A percentile compares a stretch with the other conserved stretches of the same genome.
Conservation (phyloP, 2,797 vertebrate species). For the Corythornis leucogaster region DNA sequence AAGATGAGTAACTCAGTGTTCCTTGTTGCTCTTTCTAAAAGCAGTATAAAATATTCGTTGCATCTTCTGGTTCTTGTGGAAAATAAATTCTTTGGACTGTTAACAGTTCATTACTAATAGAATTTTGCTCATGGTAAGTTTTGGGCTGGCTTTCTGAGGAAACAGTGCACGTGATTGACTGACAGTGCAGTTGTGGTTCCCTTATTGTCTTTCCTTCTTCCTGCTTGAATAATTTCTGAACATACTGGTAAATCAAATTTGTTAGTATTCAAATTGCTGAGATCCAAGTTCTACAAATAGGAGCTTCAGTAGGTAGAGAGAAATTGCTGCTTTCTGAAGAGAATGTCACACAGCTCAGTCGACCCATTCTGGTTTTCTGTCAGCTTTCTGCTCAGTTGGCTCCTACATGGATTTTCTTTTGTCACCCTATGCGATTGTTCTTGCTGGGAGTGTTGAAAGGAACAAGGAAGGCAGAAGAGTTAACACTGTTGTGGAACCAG, state of each 20-base stretch:
- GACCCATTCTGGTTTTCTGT: not conserved
- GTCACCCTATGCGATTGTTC: fast-evolving
- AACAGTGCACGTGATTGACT: fast-evolving
- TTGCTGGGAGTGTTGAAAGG: not conserved
- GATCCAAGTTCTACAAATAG: not conserved
- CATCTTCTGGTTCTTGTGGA: not conserved
- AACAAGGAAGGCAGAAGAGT: not conserved
- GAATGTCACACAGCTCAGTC: not conserved
- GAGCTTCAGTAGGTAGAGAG: not conserved
- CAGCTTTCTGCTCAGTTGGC: not conserved
- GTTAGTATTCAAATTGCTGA: not conserved
- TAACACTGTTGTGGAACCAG: not conserved
- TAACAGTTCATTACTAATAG: not conserved
- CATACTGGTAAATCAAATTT: not conserved
- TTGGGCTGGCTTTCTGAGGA: not conserved
- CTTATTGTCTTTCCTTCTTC: not conserved
- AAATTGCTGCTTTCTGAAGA: not conserved
- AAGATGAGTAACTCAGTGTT: not conserved
- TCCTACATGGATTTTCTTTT: not conserved
- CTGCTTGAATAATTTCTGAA: not conserved
- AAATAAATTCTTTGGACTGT: not conserved
- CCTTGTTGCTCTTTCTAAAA: not conserved
- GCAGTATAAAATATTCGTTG: not conserved
- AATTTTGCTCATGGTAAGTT: not conserved
- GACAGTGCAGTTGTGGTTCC: not conserved